phyloP scores from a whole-genome alignment of 2,113 vertebrate species.

The Hyaena hyaena region DNA sequence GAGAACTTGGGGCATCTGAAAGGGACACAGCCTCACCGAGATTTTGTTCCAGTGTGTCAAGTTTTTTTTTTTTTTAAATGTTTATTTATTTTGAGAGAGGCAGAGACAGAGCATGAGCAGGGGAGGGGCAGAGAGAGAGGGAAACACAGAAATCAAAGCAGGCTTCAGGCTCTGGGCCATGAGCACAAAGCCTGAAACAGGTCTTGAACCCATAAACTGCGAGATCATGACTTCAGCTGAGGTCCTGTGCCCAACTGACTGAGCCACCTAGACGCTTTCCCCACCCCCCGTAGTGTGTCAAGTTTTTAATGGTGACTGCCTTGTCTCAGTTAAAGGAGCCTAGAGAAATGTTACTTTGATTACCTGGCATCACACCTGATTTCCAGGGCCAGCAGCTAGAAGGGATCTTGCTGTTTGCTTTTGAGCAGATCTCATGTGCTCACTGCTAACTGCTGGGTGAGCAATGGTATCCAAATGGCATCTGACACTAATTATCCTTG shows the following conservation, averaged over 20 bases:
- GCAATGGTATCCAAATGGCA: not conserved
- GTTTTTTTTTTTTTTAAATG: not conserved
- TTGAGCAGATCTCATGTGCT: not conserved
- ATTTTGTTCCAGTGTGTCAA: not conserved
- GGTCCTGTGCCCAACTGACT: too few relatives aligned
- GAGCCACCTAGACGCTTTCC: too few relatives aligned
- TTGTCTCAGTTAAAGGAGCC: not conserved
- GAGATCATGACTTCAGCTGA: too few relatives aligned
- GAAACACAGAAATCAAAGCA: too few relatives aligned
- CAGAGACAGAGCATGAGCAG: too few relatives aligned
- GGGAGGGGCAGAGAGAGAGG: too few relatives aligned
- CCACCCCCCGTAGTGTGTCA: not conserved
- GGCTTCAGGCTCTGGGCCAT: too few relatives aligned
- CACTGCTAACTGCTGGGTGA: not conserved
- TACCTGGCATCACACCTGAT: not conserved
- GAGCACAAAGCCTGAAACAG: too few relatives aligned
- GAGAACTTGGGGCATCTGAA: not conserved
- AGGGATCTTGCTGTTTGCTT: slow-evolving; percentile 7
- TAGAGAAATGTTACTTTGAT: not conserved
- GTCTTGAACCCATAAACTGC: too few relatives aligned
- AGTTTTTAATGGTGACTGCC: not conserved
- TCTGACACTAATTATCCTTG: not conserved
- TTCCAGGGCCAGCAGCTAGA: not conserved
- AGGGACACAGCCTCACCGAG: not conserved
- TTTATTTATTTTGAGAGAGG: too few relatives aligned